Conservation (phyloP, 2,113 vertebrate species). For the Dicrurus megarhynchus region DNA sequence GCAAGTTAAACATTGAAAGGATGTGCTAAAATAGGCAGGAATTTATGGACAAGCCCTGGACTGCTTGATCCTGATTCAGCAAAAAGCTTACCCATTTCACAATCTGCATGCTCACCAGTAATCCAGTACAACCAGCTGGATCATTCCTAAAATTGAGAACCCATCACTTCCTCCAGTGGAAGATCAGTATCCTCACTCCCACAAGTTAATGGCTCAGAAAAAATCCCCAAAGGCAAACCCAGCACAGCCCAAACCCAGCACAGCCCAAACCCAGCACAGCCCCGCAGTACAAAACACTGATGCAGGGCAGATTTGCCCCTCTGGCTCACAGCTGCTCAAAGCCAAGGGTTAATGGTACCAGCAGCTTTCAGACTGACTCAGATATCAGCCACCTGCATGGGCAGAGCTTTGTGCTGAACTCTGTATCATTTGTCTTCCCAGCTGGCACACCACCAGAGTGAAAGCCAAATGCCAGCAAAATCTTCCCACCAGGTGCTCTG, state of each 20-base stretch:
- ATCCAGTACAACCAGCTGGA: not conserved
- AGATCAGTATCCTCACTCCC: not conserved
- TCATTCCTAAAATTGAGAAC: not conserved
- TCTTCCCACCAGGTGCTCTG: conserved; percentile 54
- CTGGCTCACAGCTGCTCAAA: not conserved
- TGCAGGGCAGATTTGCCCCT: not conserved
- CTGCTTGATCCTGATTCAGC: not conserved
- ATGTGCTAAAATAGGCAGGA: not conserved
- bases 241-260: too few relatives aligned
- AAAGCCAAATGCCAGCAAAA: conserved; percentile 17
- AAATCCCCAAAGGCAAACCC: not conserved
- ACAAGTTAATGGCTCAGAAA: not conserved
- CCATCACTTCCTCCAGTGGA: not conserved
- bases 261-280: too few relatives aligned
- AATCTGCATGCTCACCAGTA: not conserved
- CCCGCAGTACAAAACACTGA: not conserved
- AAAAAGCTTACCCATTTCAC: not conserved
- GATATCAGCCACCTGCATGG: not conserved
- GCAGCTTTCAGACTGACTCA: not conserved
- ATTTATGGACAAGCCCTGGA: not conserved
- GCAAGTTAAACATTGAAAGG: not conserved
- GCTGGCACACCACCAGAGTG: not conserved
- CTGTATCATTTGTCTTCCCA: not conserved
- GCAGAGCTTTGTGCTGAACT: not conserved
- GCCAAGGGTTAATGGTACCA: not conserved